Base-by-base conservation (phyloP, 2,888 invertebrate species). In the Melipona beecheii region DNA sequence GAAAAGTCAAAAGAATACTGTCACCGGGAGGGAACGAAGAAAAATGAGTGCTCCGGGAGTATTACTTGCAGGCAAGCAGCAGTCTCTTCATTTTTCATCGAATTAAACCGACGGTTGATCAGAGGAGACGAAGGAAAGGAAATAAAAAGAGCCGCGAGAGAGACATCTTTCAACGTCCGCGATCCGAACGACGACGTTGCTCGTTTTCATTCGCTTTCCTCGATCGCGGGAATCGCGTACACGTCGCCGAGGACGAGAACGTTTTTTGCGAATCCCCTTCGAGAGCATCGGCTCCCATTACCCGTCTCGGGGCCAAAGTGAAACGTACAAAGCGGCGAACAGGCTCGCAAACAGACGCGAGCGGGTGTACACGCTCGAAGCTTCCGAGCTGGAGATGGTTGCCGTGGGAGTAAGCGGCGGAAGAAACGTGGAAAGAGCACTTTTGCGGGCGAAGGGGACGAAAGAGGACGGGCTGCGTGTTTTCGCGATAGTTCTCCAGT, bases 401-500 rank as follows among this genome's bases (percentile, higher is more conserved):
- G 79, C 70, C 21, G 78, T 56, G 86, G 64, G 71, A 64, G 79
- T 52, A 80, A 82, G 69, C 82, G 76, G 62, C 79, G 69, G 75
- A 75, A 71, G 77, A 81, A 69, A 27, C 72, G 70, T 27, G 24
- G 71, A 75, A 77, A 77, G 68, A 15, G 82, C 49, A 71, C n/a
- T 71, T 81, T 56, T 74, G 36, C 73, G 11, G 43, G 21, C 60
- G 19, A 54, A 21, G 50, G 31, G 24, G 15, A 15, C 65, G 66
- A n/a, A n/a, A 54, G 65, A 24, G 68, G 81, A 78, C 72, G 80
- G 76, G 43, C 86, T 15, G 56, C 24, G n/a, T 86, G 88, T 84
- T 86, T 31, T 78, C 89, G 84, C 84, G 85, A 86, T 83, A 86
- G 89, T 92, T 91, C 92, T 92, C 91, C 84, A 89, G 91, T 92